Percentiles rank a stretch among this genome's conserved stretches.
phyloP scores from a whole-genome alignment of 1,140 invertebrate genomes.

The Odontomachus brunneus region DNA sequence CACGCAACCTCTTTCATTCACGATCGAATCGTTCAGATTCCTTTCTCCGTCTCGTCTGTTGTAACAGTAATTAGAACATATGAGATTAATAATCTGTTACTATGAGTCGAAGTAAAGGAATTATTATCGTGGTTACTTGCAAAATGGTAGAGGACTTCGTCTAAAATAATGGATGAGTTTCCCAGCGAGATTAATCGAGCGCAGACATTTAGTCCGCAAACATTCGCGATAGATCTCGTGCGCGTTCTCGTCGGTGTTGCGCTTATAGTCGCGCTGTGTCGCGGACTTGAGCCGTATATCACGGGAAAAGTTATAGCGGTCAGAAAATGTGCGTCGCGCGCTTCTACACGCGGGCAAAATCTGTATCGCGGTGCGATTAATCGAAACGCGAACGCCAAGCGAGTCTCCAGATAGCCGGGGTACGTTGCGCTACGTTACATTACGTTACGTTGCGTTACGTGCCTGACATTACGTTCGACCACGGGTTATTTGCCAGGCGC shows the following conservation, averaged over 20 bases:
- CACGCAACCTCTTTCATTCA: too few species aligned
- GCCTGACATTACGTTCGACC: slow-evolving; percentile 63
- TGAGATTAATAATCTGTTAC: too few species aligned
- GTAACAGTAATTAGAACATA: too few species aligned
- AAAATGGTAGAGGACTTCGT: too few species aligned
- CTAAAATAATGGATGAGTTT: too few species aligned
- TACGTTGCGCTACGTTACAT: slow-evolving; percentile 41
- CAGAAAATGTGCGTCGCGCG: slow-evolving; percentile 33
- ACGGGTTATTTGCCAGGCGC: slow-evolving; percentile 58
- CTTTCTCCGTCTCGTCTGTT: too few species aligned
- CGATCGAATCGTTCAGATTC: too few species aligned
- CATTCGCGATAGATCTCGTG: not conserved
- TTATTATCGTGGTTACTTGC: too few species aligned
- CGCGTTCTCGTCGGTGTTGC: not conserved
- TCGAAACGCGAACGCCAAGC: slow-evolving; percentile 34
- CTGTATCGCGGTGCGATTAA: slow-evolving; percentile 54
- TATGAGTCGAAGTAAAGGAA: too few species aligned
- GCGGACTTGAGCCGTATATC: slow-evolving; percentile 34
- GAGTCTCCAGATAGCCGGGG: slow-evolving; percentile 8
- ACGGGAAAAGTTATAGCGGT: slow-evolving; percentile 22
- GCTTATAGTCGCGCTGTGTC: not conserved
- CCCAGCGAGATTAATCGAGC: too few species aligned
- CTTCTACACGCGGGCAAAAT: slow-evolving; percentile 17
- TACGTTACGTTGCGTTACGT: slow-evolving; percentile 52
- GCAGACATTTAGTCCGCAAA: not conserved